These are phyloP conservation scores for Isichthys henryi DNA, from an alignment of 2,113 vertebrate species.

Conservation along the genomic window DNA sequence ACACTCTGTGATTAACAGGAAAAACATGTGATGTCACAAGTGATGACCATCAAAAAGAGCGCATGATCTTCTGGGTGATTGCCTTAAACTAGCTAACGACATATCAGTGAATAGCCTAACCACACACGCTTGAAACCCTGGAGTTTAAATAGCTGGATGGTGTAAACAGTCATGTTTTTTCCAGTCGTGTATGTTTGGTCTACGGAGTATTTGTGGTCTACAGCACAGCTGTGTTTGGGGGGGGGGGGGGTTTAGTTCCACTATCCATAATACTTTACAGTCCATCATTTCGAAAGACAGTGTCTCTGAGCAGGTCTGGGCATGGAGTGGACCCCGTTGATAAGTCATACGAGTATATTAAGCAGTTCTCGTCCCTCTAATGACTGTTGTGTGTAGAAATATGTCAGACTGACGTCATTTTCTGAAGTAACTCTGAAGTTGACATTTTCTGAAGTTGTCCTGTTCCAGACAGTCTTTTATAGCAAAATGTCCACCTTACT, in stretches of 20 bases:
- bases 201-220: slow-evolving; percentile 13
- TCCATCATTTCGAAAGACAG: neutral
- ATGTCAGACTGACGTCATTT: neutral
- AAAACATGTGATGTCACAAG: slow-evolving; percentile 27
- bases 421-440: neutral
- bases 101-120: slow-evolving; percentile 10
- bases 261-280: neutral
- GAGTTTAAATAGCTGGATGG: slow-evolving; percentile 8
- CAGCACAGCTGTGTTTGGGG: neutral
- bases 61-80: neutral
- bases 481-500: neutral
- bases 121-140: neutral
- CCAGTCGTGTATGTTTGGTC: slow-evolving; percentile 14
- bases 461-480: neutral
- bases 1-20: slow-evolving; percentile 36
- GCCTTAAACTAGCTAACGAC: slow-evolving; percentile 18
- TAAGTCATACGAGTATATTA: neutral
- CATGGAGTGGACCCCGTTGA: neutral
- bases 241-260: neutral
- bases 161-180: slow-evolving; percentile 19
- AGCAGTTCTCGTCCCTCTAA: neutral
- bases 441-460: no score
- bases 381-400: neutral
- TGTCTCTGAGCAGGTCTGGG: neutral
- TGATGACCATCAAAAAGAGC: slow-evolving; percentile 27